Percentiles rank a stretch among this genome's conserved stretches.
These are phyloP conservation scores for Oikopleura vanhoeffeni DNA, from an alignment of 23 tunicate genomes.

Conservation along the genomic window DNA sequence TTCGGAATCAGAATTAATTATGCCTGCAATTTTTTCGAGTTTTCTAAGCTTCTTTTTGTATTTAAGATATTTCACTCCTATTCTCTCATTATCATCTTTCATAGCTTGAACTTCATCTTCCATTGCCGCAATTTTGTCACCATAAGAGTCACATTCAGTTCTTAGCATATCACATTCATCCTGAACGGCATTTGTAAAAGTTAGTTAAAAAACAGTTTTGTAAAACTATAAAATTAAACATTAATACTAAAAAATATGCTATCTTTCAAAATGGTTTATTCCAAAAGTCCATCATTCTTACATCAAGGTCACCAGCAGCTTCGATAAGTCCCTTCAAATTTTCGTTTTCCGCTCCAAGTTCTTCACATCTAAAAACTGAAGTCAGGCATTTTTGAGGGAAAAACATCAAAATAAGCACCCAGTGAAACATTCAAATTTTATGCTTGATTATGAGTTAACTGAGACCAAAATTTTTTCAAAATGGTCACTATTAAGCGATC, in stretches of 20 bases:
- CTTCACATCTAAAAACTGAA: constrained; percentile 3
- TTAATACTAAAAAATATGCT: too few relatives aligned
- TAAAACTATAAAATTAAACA: too few relatives aligned
- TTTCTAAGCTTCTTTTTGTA: neutral
- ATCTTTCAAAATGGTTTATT: too few relatives aligned
- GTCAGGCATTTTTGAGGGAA: too few relatives aligned
- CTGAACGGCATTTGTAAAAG: neutral
- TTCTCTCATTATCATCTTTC: neutral
- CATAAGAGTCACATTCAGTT: neutral
- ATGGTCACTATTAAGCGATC: too few relatives aligned
- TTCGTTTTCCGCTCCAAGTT: neutral
- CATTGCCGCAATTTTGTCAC: neutral
- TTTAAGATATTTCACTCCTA: neutral
- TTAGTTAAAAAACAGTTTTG: too few relatives aligned
- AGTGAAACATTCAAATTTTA: too few relatives aligned
- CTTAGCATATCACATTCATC: neutral
- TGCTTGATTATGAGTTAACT: too few relatives aligned
- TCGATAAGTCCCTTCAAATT: neutral
- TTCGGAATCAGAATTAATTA: too few relatives aligned
- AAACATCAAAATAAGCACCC: too few relatives aligned
- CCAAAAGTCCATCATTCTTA: too few relatives aligned
- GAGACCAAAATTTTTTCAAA: too few relatives aligned
- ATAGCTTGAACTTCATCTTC: neutral
- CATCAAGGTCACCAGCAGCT: neutral
- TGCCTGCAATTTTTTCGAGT: constrained; percentile 4